Conservation (phyloP, 2,888 invertebrate species). For the Hypomecis punctinalis region DNA sequence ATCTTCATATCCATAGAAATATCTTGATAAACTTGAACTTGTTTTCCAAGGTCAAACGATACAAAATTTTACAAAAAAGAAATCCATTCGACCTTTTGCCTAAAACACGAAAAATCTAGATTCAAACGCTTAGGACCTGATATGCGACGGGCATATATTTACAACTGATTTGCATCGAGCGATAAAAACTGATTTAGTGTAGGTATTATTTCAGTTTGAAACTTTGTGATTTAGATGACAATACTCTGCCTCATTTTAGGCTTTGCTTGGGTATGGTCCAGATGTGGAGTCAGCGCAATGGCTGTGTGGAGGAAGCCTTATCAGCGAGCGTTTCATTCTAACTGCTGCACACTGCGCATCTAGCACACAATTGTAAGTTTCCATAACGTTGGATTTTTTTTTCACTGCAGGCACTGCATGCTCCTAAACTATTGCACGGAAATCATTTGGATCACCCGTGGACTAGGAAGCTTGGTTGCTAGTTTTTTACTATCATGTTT, state of each 20-base stretch:
- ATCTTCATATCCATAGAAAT: too few species aligned
- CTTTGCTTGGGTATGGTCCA: constrained; percentile 38
- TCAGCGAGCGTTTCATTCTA: constrained; percentile 48
- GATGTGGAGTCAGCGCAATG: constrained; percentile 22
- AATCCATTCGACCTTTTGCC: too few species aligned
- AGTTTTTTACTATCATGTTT: neutral
- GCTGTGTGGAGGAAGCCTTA: constrained; percentile 44
- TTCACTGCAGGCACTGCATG: too few species aligned
- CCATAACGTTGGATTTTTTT: too few species aligned
- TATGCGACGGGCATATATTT: too few species aligned
- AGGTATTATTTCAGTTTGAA: neutral
- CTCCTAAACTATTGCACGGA: too few species aligned
- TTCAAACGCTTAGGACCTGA: too few species aligned
- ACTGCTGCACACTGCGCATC: constrained; percentile 48
- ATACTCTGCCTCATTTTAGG: constrained; percentile 3
- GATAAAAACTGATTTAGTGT: neutral
- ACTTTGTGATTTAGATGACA: neutral
- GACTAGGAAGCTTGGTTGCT: too few species aligned
- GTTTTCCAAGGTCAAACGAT: neutral
- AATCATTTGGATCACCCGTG: neutral
- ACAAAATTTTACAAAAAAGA: too few species aligned
- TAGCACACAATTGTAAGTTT: constrained; percentile 16
- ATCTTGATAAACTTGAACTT: neutral
- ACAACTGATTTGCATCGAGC: neutral
- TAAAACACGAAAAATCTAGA: too few species aligned